These are phyloP conservation scores for Ataeniobius toweri DNA, from an alignment of 2,797 vertebrate species.

Conservation along the genomic window DNA sequence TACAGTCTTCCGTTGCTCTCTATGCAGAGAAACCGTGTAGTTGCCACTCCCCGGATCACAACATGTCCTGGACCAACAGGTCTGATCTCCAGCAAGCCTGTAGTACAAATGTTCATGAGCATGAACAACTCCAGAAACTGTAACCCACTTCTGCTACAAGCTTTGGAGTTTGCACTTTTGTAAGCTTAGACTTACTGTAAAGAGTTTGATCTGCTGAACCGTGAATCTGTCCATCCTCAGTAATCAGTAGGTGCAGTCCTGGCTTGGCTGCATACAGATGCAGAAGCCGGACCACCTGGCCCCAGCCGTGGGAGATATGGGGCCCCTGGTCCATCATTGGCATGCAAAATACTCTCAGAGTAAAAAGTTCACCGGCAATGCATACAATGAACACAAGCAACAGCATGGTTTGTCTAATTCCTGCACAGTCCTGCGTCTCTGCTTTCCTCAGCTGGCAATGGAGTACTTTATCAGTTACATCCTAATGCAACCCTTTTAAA, in stretches of 20 bases:
- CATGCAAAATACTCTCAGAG: slow-evolving; percentile 59
- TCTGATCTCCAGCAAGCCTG: slow-evolving; percentile 91
- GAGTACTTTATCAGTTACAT: slow-evolving; percentile 51
- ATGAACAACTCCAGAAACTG: neutral
- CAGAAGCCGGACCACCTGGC: slow-evolving; percentile 84
- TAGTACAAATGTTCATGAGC: slow-evolving; percentile 19
- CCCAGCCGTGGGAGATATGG: slow-evolving; percentile 86
- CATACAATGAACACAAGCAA: slow-evolving; percentile 44
- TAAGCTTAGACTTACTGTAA: slow-evolving; percentile 83
- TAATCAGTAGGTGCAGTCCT: slow-evolving; percentile 87
- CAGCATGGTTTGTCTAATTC: slow-evolving; percentile 46
- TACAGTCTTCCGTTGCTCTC: slow-evolving; percentile 83
- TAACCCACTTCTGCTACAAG: neutral
- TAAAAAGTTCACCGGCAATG: slow-evolving; percentile 62
- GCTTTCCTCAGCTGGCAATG: slow-evolving; percentile 43
- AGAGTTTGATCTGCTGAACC: slow-evolving; percentile 81
- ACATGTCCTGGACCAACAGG: slow-evolving; percentile 86
- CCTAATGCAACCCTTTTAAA: slow-evolving; percentile 80
- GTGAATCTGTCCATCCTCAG: slow-evolving; percentile 83
- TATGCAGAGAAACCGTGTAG: slow-evolving; percentile 90
- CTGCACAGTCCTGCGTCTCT: slow-evolving; percentile 1
- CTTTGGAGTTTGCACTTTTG: neutral
- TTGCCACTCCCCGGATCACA: slow-evolving; percentile 87
- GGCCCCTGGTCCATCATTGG: slow-evolving; percentile 83
- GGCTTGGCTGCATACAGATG: slow-evolving; percentile 88